phyloP scores from a whole-genome alignment of 1,140 invertebrate species.

The Brachionus asplanchnoidis region DNA sequence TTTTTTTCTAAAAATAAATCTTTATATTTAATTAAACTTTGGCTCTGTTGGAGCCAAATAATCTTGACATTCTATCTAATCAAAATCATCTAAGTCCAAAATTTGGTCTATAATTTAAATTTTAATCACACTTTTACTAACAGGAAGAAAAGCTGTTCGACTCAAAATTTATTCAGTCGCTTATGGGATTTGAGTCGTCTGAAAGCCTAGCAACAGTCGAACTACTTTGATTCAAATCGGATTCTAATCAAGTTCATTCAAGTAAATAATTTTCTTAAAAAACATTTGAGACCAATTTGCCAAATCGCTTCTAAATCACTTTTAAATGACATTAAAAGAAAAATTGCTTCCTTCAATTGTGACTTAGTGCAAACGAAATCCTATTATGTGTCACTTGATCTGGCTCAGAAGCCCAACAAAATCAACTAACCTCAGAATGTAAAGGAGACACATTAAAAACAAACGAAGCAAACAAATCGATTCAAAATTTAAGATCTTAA shows the following conservation, averaged over 20 bases:
- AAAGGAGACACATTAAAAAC: not conserved
- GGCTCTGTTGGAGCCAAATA: not conserved
- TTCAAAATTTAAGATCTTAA: not conserved
- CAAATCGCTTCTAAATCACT: not conserved
- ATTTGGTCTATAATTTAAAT: not conserved
- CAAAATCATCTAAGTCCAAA: not conserved
- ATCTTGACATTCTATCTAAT: slow-evolving; percentile 2
- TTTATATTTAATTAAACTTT: not conserved
- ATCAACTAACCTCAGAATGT: not conserved
- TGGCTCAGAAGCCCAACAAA: not conserved
- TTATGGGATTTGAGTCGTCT: not conserved
- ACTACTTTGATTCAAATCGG: not conserved
- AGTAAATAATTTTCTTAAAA: not conserved
- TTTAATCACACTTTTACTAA: not conserved
- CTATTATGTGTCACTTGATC: not conserved
- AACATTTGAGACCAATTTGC: not conserved
- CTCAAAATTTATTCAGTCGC: not conserved
- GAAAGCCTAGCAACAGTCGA: not conserved
- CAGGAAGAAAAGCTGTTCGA: not conserved
- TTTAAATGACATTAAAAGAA: not conserved
- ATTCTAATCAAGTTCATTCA: not conserved
- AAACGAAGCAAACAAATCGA: not conserved
- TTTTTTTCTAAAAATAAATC: not conserved
- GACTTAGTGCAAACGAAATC: not conserved
- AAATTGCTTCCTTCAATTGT: not conserved